Percentiles rank a stretch among this genome's conserved stretches.
phyloP scores from a whole-genome alignment of 2,888 invertebrate genomes.

The Trypoxylon attenuatum region DNA sequence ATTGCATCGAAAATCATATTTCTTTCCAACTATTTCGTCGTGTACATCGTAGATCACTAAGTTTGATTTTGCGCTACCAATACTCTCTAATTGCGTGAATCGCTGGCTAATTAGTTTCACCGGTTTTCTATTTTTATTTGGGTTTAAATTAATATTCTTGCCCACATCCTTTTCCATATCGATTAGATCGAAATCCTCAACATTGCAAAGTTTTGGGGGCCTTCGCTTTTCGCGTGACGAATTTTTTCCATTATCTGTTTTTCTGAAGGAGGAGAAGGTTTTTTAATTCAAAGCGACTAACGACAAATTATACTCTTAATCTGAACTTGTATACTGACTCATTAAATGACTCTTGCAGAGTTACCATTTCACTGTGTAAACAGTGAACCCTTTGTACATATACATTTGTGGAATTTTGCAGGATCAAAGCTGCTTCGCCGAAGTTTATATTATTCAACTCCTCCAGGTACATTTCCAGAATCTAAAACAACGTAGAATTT shows the following conservation, averaged over 20 bases:
- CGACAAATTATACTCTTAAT: no score
- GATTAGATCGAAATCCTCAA: slow-evolving; percentile 60
- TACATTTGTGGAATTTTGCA: slow-evolving; percentile 83
- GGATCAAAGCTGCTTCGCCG: slow-evolving; percentile 84
- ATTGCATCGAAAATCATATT: slow-evolving; percentile 69
- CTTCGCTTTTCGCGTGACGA: slow-evolving; percentile 21
- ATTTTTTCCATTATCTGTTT: slow-evolving; percentile 46
- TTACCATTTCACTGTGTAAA: slow-evolving; percentile 75
- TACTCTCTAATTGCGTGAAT: slow-evolving; percentile 63
- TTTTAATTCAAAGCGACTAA: no score
- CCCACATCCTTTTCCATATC: slow-evolving; percentile 55
- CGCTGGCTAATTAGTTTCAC: slow-evolving; percentile 63
- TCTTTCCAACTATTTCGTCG: slow-evolving; percentile 67
- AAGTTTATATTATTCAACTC: slow-evolving; percentile 77
- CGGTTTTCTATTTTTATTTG: slow-evolving; percentile 40
- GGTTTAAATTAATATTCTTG: slow-evolving; percentile 62
- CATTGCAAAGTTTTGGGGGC: slow-evolving; percentile 41
- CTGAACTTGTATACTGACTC: slow-evolving; percentile 57
- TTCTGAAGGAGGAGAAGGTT: neutral
- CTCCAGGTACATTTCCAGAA: slow-evolving; percentile 62
- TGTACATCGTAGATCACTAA: slow-evolving; percentile 60
- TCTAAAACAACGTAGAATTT: slow-evolving; percentile 42
- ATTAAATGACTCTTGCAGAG: slow-evolving; percentile 72
- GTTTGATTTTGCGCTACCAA: slow-evolving; percentile 30
- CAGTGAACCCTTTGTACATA: slow-evolving; percentile 86